Evolutionary conservation across 2,797 vertebrate genomes (phyloP).

Genomic region (Lemur catta): DNA sequence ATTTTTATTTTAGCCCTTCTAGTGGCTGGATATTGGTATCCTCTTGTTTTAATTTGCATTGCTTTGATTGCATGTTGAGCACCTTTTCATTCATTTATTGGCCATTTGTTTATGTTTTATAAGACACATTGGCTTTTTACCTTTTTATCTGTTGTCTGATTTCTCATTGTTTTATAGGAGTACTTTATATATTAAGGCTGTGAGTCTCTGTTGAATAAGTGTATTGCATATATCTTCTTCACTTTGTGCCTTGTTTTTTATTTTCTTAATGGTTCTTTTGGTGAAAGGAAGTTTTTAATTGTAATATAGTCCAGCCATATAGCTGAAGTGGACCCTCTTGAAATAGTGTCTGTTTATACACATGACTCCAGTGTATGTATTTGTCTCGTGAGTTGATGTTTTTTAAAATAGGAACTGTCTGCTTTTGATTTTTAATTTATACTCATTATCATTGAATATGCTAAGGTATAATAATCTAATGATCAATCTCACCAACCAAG

Average conservation of each 20-base stretch:
- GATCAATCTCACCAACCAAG: background rate
- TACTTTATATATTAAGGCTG: background rate
- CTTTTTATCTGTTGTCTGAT: background rate
- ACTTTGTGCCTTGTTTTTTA: background rate
- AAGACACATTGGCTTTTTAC: background rate
- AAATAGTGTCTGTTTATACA: background rate
- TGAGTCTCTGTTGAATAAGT: background rate
- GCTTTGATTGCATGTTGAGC: background rate
- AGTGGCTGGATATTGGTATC: background rate
- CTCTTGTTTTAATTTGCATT: background rate
- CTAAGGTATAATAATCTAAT: background rate
- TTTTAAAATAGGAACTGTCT: constrained; percentile 2
- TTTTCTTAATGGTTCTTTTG: background rate
- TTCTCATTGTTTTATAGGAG: background rate
- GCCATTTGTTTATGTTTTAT: background rate
- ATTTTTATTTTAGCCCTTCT: background rate
- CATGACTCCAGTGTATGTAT: background rate
- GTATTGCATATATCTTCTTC: background rate
- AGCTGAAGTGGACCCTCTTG: background rate
- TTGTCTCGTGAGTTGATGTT: background rate
- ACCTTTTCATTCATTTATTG: background rate
- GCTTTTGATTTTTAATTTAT: constrained; percentile 10
- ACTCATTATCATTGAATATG: background rate
- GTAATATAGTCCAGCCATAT: background rate
- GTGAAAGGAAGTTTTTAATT: background rate